These are phyloP conservation scores for Coracias cyanogaster DNA, from an alignment of 2,797 vertebrate species.

Conservation along the genomic window DNA sequence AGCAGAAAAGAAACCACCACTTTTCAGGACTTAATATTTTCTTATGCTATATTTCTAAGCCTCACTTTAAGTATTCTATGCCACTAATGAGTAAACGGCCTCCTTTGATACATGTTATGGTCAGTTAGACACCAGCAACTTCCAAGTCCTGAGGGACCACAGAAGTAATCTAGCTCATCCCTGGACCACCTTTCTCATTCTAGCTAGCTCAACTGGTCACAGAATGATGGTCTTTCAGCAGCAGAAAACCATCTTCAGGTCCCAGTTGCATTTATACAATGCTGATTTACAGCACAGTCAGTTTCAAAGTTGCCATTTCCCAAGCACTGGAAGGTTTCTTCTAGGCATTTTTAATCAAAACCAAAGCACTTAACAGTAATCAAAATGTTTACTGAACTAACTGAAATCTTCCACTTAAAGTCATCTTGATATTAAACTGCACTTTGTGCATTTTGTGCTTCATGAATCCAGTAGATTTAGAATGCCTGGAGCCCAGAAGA, in stretches of 20 bases:
- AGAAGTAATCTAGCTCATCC: background rate
- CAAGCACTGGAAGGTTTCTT: background rate
- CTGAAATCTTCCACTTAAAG: background rate
- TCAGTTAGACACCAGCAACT: background rate
- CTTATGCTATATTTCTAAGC: background rate
- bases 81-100: background rate
- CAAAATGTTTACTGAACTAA: background rate
- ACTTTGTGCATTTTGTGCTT: conserved; percentile 7
- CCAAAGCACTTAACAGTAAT: background rate
- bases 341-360: background rate
- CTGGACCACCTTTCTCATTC: background rate
- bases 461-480: rapidly evolving
- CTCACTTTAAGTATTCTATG: background rate
- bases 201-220: background rate
- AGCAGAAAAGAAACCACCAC: background rate
- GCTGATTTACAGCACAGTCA: rapidly evolving
- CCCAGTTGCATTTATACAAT: rapidly evolving
- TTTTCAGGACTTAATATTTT: background rate
- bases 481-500: background rate
- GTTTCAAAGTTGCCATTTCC: background rate
- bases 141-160: background rate
- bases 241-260: background rate
- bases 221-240: background rate
- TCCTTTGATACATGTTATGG: background rate
- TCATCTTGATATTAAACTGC: background rate